Conservation (phyloP, 1,140 invertebrate species). For the Cherax quadricarinatus region DNA sequence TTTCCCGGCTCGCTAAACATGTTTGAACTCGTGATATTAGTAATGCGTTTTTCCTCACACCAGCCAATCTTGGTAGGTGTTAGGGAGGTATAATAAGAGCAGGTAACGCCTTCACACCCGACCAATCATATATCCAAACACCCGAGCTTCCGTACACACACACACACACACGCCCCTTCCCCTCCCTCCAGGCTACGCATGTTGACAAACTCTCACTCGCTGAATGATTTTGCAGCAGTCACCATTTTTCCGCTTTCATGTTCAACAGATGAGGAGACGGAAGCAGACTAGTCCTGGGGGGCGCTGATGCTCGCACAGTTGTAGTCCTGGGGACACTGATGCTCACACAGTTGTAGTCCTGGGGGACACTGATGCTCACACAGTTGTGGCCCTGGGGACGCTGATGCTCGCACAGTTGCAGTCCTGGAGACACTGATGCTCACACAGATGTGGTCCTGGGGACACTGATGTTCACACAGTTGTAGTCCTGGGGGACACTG, state of each 20-base stretch:
- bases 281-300: background rate
- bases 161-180: no score
- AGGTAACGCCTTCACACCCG: background rate
- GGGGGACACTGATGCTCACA: no score
- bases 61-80: background rate
- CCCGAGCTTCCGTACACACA: background rate
- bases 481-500: no score
- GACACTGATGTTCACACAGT: no score
- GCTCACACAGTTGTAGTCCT: no score
- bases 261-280: background rate
- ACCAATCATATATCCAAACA: constrained; percentile 10
- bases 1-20: background rate
- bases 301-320: background rate
- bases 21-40: background rate
- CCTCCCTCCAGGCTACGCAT: background rate
- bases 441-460: no score
- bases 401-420: no score
- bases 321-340: no score
- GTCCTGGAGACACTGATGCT: no score
- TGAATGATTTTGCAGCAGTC: constrained; percentile 28
- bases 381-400: no score
- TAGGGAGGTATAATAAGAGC: background rate
- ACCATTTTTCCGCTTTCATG: constrained; percentile 11
- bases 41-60: background rate
- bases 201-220: constrained; percentile 23